These are phyloP conservation scores for Enteromius treurensis DNA, from an alignment of 2,797 vertebrate species.

Conservation along the genomic window DNA sequence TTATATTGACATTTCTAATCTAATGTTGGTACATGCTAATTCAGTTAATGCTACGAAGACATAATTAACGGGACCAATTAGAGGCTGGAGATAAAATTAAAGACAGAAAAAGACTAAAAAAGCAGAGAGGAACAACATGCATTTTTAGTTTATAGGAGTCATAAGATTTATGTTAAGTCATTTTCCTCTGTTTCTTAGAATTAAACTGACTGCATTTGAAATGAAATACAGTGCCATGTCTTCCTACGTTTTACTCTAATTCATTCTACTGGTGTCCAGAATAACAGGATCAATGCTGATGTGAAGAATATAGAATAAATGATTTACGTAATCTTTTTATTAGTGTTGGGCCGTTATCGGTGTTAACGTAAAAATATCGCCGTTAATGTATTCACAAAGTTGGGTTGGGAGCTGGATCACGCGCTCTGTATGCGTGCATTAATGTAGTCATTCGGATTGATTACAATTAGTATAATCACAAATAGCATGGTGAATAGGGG, in stretches of 20 bases:
- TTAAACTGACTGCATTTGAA: neutral
- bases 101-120: neutral
- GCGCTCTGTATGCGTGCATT: no score
- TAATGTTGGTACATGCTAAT: neutral
- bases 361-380: no score
- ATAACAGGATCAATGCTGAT: neutral
- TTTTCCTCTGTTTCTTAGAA: neutral
- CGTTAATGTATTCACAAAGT: no score
- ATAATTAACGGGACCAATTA: neutral
- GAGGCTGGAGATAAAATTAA: neutral
- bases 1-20: neutral
- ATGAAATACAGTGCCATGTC: neutral
- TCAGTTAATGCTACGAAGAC: neutral
- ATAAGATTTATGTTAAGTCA: neutral
- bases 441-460: no score
- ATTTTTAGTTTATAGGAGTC: neutral
- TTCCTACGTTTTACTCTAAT: neutral
- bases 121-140: neutral
- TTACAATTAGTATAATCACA: no score
- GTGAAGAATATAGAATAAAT: neutral
- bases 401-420: no score
- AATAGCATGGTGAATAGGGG: no score
- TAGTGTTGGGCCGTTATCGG: no score
- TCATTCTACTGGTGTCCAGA: neutral
- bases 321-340: neutral